Percentiles rank a stretch among this genome's conserved stretches.
Evolutionary conservation across 2,888 invertebrate genomes (phyloP).

Genomic region (Urechis unicinctus): DNA sequence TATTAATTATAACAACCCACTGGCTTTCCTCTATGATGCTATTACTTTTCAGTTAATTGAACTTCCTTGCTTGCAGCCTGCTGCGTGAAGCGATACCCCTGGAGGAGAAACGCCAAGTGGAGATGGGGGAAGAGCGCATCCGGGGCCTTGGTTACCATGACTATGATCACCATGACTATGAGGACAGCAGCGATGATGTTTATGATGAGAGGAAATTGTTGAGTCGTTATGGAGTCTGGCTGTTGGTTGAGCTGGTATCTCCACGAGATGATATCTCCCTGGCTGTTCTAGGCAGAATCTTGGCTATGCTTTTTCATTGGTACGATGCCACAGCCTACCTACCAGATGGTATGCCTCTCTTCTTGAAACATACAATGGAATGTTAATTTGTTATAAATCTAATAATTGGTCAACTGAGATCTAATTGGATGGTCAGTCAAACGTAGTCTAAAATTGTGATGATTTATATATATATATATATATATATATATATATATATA

Average conservation of each 20-base stretch:
- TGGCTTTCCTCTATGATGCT: too few relatives aligned
- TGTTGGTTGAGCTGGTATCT: slow-evolving; percentile 80
- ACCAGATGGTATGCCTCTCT: slow-evolving; percentile 68
- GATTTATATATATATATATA: too few relatives aligned
- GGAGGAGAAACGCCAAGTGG: slow-evolving; percentile 44
- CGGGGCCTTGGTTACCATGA: slow-evolving; percentile 51
- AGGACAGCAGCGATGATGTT: slow-evolving; percentile 21
- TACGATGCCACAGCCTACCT: slow-evolving; percentile 96
- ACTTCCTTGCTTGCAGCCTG: slow-evolving; percentile 58
- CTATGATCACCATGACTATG: slow-evolving; percentile 27
- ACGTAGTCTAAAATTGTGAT: too few relatives aligned
- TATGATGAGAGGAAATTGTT: slow-evolving; percentile 38
- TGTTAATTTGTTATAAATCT: too few relatives aligned
- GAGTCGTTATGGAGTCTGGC: slow-evolving; percentile 83
- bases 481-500: too few relatives aligned
- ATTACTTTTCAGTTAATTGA: background rate
- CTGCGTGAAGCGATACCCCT: slow-evolving; percentile 73
- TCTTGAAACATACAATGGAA: background rate
- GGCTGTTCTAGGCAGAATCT: slow-evolving; percentile 71
- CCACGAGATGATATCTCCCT: slow-evolving; percentile 52
- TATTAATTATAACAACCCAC: too few relatives aligned
- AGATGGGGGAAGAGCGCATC: slow-evolving; percentile 43
- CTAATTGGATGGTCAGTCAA: too few relatives aligned
- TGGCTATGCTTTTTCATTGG: slow-evolving; percentile 98
- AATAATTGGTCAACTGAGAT: too few relatives aligned